Evolutionary conservation across 2,113 vertebrate genomes (phyloP), one percentile per base, ranked within the genome.

Genomic region (Neogobius melanostomus): DNA sequence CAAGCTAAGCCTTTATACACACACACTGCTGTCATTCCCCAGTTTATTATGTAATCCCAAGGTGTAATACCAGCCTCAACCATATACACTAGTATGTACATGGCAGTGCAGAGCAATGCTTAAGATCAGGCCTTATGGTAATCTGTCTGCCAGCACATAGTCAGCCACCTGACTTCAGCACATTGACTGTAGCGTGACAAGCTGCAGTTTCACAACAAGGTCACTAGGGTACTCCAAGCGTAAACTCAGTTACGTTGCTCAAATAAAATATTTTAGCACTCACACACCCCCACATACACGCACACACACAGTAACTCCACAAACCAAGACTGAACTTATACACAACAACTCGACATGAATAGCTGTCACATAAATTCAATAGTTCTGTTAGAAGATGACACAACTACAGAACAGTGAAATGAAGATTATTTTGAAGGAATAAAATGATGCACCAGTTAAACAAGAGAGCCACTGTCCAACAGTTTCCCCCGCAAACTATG

Each of bases 131-230:
- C 48, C 48, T 46, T 43, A 11, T 45, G 15, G n/a, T 63, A 14
- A 48, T 62, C 14, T 11, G 36, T 51, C 43, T 11, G 7, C 15
- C 28, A 53, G 16, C 2, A 36, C 44, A 66, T 72, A 51, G 6
- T n/a, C 46, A 43, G 21, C 49, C 66, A 68, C 16, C 68, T 59
- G 14, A 15, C n/a, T 28, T 11, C 42, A 11, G 83, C 85, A 87
- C 89, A 89, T 85, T 88, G 82, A 59, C 14, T 5, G 64, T 11
- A 47, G 85, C 76, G 84, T 91, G 87, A 89, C 75, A 8, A 45
- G 44, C 28, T 69, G 68, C 68, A 78, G 48, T 69, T 50, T 50
- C 11, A 5, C 11, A 7, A 21, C 6, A 12, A 8, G n/a, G 14
- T 72, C 85, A 77, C 53, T 15, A 44, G 84, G 53, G 59, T 80